phyloP scores from a whole-genome alignment of 2,797 vertebrate genomes.

The Rhynchotus rufescens region DNA sequence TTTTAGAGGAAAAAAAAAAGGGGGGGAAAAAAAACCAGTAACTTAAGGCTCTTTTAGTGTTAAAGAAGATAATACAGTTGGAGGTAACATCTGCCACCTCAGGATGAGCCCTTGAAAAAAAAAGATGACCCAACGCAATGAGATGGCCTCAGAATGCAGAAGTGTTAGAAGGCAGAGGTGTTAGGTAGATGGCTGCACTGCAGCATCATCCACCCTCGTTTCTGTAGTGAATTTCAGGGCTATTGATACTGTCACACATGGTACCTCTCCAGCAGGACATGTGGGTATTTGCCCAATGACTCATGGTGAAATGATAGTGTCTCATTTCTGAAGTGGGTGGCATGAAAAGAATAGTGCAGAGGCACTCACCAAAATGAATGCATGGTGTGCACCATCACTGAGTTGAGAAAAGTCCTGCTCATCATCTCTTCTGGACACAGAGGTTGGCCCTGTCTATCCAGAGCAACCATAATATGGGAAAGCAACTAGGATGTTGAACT shows the following conservation, averaged over 20 bases:
- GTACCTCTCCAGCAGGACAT: neutral
- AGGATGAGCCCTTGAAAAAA: neutral
- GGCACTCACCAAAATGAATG: neutral
- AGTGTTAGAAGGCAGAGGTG: neutral
- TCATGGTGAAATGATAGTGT: accelerated
- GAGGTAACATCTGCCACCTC: neutral
- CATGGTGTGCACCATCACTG: neutral
- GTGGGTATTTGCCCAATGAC: neutral
- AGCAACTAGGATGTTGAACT: neutral
- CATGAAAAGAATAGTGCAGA: neutral
- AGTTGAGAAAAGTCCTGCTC: neutral
- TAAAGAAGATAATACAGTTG: neutral
- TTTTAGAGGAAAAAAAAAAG: neutral
- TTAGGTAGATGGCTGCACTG: neutral
- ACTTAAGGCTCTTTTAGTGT: neutral
- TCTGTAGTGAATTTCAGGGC: neutral
- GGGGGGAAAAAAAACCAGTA: neutral
- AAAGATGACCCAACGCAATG: neutral
- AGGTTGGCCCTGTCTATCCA: neutral
- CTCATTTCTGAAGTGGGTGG: neutral
- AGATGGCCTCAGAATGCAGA: neutral
- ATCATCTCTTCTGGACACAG: neutral
- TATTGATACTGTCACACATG: neutral
- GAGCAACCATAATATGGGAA: neutral
- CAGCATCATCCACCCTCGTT: neutral